A percentile compares a stretch with the other conserved stretches of the same genome.
These are phyloP conservation scores for Hoplodrina ambigua DNA, from an alignment of 2,888 invertebrate genomes.

Conservation along the genomic window DNA sequence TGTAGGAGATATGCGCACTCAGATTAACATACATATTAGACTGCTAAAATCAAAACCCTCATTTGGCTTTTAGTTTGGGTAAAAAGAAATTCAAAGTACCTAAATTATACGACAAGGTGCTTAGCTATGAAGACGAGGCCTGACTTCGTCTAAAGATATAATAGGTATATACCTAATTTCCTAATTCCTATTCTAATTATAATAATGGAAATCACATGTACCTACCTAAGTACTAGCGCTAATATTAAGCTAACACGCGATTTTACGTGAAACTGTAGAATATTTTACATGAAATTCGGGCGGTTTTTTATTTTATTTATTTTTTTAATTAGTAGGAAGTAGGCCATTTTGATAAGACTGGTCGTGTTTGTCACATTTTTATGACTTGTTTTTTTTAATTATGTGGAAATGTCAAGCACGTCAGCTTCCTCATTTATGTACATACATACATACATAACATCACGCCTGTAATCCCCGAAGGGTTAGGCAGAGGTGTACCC, in stretches of 20 bases:
- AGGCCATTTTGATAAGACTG: conserved; percentile 10
- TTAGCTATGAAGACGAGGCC: not conserved
- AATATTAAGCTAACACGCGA: conserved; percentile 54
- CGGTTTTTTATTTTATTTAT: conserved; percentile 37
- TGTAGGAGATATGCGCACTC: no score
- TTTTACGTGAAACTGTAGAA: conserved; percentile 53
- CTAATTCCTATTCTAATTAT: conserved; percentile 43
- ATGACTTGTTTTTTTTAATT: conserved; percentile 5
- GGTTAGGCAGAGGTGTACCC: no score
- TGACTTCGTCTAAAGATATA: not conserved
- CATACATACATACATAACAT: no score
- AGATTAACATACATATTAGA: no score
- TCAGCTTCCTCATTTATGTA: not conserved
- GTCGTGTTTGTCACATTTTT: conserved; percentile 20
- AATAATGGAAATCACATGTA: conserved; percentile 58
- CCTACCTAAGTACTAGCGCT: conserved; percentile 29
- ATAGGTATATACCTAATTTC: not conserved
- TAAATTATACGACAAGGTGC: no score
- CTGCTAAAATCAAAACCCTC: no score
- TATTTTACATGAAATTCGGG: conserved; percentile 36
- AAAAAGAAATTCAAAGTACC: no score
- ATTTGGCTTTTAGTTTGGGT: no score
- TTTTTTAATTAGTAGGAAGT: conserved; percentile 48
- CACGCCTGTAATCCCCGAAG: no score
- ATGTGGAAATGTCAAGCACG: conserved; percentile 4